Conservation (phyloP, 2,888 invertebrate species). For the Dicycla oo region DNA sequence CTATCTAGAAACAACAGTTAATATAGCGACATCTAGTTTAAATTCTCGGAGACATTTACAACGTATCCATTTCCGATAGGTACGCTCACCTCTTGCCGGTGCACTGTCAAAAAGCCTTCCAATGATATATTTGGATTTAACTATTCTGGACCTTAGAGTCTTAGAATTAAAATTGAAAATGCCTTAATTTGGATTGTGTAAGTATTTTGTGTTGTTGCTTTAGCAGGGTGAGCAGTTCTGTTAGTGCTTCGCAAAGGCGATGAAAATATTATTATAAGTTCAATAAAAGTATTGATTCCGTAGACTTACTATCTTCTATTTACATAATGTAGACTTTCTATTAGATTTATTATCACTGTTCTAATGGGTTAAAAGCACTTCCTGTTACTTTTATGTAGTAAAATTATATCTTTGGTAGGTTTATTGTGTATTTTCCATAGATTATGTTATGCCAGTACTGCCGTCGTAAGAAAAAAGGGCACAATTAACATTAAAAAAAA, state of each 20-base stretch:
- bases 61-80: conserved; percentile 73
- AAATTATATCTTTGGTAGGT: too few species aligned
- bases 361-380: too few species aligned
- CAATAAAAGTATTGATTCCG: neutral
- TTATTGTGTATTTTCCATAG: too few species aligned
- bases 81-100: conserved; percentile 80
- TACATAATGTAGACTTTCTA: too few species aligned
- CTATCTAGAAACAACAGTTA: too few species aligned
- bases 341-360: too few species aligned
- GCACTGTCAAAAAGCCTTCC: conserved; percentile 76
- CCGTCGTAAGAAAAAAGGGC: too few species aligned
- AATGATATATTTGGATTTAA: conserved; percentile 71
- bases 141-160: conserved; percentile 66
- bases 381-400: too few species aligned
- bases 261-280: neutral
- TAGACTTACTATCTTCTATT: neutral
- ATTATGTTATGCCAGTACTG: too few species aligned
- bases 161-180: conserved; percentile 62
- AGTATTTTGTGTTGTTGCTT: conserved; percentile 65
- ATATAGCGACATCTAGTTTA: conserved; percentile 41
- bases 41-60: conserved; percentile 63
- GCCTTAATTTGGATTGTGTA: conserved; percentile 61
- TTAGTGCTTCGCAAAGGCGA: conserved; percentile 33
- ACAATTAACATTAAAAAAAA: too few species aligned
- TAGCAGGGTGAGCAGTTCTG: conserved; percentile 33